Conservation (phyloP, 2,888 invertebrate species). For the Lithosia quadra region DNA sequence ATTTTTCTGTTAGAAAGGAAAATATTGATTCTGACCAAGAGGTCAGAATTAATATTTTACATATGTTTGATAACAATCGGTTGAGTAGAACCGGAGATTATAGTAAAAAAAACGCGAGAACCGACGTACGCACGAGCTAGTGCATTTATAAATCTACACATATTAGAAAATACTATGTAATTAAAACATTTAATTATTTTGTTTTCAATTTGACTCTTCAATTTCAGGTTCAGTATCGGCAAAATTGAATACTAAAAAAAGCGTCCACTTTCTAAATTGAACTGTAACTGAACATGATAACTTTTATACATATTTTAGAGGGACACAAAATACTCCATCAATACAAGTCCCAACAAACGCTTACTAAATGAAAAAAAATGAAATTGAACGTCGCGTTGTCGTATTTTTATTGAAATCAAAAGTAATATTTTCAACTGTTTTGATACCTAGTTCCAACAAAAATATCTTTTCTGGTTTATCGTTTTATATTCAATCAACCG, state of each 20-base stretch:
- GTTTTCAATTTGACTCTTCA: background rate
- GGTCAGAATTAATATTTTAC: no score
- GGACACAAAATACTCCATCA: constrained; percentile 4
- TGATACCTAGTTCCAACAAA: background rate
- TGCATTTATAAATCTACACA: background rate
- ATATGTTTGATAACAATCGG: no score
- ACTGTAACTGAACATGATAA: background rate
- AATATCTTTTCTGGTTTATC: background rate
- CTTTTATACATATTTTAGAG: background rate
- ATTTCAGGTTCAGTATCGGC: background rate
- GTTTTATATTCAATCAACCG: background rate
- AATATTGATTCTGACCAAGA: no score
- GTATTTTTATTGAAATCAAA: background rate
- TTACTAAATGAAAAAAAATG: background rate
- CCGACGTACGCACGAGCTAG: no score
- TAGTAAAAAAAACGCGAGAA: no score
- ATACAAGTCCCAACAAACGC: background rate
- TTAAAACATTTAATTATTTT: no score
- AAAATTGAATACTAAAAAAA: background rate
- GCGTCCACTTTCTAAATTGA: background rate
- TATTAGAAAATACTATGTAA: background rate
- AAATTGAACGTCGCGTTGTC: background rate
- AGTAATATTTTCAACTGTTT: background rate
- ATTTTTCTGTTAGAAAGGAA: no score
- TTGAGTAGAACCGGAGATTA: no score